Percentiles rank a stretch among this genome's conserved stretches.
These are phyloP conservation scores for Phymatocera aterrima DNA, from an alignment of 2,888 invertebrate genomes.

Conservation along the genomic window DNA sequence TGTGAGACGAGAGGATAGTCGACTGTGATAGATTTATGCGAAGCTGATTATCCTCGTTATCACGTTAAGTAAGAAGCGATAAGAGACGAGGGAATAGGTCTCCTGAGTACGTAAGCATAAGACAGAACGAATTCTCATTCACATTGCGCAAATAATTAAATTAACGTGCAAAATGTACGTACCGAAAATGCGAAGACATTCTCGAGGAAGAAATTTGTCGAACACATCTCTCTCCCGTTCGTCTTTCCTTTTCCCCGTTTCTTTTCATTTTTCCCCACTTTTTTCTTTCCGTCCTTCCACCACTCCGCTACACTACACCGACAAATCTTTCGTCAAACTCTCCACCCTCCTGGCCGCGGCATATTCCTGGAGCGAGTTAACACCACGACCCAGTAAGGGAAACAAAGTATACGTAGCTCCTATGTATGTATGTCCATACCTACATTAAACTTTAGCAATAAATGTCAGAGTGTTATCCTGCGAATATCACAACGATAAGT, in stretches of 20 bases:
- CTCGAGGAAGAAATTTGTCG: neutral
- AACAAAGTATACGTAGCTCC: slow-evolving; percentile 21
- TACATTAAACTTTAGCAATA: slow-evolving; percentile 42
- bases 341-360: slow-evolving; percentile 20
- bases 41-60: slow-evolving; percentile 15
- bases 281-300: neutral
- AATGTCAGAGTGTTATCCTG: slow-evolving; percentile 35
- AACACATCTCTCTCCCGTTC: neutral
- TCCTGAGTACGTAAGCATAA: no score
- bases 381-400: slow-evolving; percentile 28
- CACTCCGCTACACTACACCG: neutral
- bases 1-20: neutral
- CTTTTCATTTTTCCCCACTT: neutral
- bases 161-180: neutral
- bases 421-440: neutral
- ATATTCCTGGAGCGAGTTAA: slow-evolving; percentile 25
- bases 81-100: neutral
- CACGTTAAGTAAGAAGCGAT: neutral
- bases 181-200: neutral
- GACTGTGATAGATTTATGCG: neutral
- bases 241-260: neutral
- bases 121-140: neutral
- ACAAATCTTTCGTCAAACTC: slow-evolving; percentile 27
- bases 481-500: slow-evolving; percentile 37
- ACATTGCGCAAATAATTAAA: neutral